Base-by-base conservation (phyloP, 64 coral and sea anemone genomes). In the Cladopsammia gracilis region DNA sequence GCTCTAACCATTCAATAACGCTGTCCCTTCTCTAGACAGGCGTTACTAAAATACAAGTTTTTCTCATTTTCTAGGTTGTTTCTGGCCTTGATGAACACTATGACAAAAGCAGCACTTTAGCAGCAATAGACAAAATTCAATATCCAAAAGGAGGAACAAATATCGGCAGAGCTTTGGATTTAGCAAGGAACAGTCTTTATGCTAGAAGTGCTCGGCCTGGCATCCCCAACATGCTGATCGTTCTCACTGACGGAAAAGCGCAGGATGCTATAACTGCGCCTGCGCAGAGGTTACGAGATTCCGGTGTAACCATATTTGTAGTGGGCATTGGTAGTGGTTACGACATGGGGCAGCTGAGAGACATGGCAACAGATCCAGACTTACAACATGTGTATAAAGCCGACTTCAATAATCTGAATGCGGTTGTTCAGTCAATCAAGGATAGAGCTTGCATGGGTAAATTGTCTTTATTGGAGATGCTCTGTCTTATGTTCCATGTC, bases 391-490 rank as follows among this genome's bases (percentile, higher is more conserved):
- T 96, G 64, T 72, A 90, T 56, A 86, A 22, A 58, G 87, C 87
- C 0, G 74, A 79, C 16, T 93, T 96, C 54, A 7, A 90, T 24
- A 3, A 93, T 20, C 43, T 96, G 49, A 58, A 83, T 34, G 20
- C 42, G 15, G 23, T 96, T 71, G 91, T 81, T 4, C 19, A 76
- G 7, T 19, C 44, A 50, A 93, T 96, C 22, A 89, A 93, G 52
- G 14, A 93, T 15, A 83, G 73, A 15, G 95, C 90, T 54, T 96
- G 95, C 62, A 11, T 25, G 15, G 90, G 95, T 96, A 96, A 58
- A 25, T 78, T 54, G 11, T 34, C 2, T 34, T 34, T 0, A 34
- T 34, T 34, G 2, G 34, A 34, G 34, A 34, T 34, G 34, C 34
- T 43, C 10, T 25, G 23, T 34, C 3, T 12, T 11, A 11, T 70